A percentile compares a stretch with the other conserved stretches of the same genome.
Evolutionary conservation across 2,888 invertebrate species (phyloP).

Genomic region (Tholera decimalis): DNA sequence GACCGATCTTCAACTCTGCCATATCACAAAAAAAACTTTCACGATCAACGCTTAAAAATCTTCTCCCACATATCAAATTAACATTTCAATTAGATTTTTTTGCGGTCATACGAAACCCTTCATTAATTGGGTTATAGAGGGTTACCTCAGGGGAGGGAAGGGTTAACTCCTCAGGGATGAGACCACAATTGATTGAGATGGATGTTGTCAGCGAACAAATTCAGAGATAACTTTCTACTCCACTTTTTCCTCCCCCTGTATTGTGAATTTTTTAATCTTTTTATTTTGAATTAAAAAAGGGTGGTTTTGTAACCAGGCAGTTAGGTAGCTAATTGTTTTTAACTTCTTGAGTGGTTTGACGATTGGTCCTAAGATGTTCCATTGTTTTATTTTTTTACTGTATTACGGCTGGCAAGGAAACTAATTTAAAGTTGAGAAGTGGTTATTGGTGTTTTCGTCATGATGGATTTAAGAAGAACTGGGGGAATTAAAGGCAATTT

Average conservation of each 20-base stretch:
- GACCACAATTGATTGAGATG: conserved; percentile 89
- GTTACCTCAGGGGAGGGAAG: conserved; percentile 84
- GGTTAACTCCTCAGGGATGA: conserved; percentile 87
- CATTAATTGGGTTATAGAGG: conserved; percentile 90
- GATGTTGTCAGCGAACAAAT: conserved; percentile 89
- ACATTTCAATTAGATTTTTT: conserved; percentile 89
- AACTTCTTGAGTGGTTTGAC: conserved; percentile 83
- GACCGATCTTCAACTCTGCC: background rate
- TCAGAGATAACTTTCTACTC: conserved; percentile 81
- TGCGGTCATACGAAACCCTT: conserved; percentile 83
- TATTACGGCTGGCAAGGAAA: conserved; percentile 58
- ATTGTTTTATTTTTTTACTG: conserved; percentile 63
- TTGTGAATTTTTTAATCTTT: conserved; percentile 69
- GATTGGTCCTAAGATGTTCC: conserved; percentile 72
- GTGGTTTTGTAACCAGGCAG: conserved; percentile 76
- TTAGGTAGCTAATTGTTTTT: conserved; percentile 81
- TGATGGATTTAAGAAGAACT: conserved; percentile 20
- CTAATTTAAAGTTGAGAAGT: conserved; percentile 42
- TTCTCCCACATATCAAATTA: conserved; percentile 78
- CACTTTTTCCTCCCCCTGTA: conserved; percentile 66
- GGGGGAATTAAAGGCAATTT: background rate
- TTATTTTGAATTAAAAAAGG: conserved; percentile 70
- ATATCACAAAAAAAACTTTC: conserved; percentile 27
- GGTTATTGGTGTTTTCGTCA: conserved; percentile 41
- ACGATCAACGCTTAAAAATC: conserved; percentile 45